phyloP scores from a whole-genome alignment of 1,140 invertebrate genomes.

The Galendromus occidentalis region DNA sequence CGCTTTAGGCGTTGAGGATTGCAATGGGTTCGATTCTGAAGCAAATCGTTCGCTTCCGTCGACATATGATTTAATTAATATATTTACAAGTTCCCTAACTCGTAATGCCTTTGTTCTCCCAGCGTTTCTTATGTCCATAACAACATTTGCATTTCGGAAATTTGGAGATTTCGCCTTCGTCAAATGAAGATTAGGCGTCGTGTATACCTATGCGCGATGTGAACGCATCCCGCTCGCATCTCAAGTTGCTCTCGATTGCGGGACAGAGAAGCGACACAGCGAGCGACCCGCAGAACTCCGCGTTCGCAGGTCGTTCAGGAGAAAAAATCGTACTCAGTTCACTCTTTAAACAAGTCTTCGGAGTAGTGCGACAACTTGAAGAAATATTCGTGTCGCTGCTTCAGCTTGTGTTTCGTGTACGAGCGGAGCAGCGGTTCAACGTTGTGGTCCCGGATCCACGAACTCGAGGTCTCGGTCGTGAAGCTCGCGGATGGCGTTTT shows the following conservation, averaged over 20 bases:
- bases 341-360: constrained; percentile 53
- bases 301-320: not conserved
- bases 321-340: not conserved
- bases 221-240: no score
- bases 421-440: constrained; percentile 79
- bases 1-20: no score
- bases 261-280: not conserved
- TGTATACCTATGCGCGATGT: no score
- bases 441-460: constrained; percentile 68
- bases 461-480: constrained; percentile 65
- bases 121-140: no score
- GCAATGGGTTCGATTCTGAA: no score
- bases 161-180: no score
- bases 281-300: not conserved
- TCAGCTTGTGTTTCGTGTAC: constrained; percentile 55
- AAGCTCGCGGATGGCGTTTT: constrained; percentile 45
- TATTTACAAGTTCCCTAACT: no score
- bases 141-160: not conserved
- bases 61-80: no score
- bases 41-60: no score
- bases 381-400: constrained; percentile 75
- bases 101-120: no score
- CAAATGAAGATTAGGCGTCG: no score
- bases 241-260: not conserved
- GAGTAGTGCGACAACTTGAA: constrained; percentile 76